Percentiles rank a stretch among this genome's conserved stretches.
phyloP scores from a whole-genome alignment of 1,140 invertebrate species.

The Drosophila obscura region DNA sequence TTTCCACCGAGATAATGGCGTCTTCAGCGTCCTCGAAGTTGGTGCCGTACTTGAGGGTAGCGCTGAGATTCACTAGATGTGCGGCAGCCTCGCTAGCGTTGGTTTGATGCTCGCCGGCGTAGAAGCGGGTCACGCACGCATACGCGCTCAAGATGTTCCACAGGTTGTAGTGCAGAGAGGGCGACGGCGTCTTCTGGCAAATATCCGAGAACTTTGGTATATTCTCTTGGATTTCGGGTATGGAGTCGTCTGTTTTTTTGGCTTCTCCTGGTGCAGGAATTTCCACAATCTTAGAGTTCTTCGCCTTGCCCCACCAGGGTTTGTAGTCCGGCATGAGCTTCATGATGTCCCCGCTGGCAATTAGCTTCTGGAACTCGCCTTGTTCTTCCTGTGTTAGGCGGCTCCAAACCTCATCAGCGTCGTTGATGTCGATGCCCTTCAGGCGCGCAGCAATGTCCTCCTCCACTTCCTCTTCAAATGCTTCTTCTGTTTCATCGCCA shows the following conservation, averaged over 20 bases:
- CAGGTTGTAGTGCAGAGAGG: conserved; percentile 88
- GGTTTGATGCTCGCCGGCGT: conserved; percentile 88
- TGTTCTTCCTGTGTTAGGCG: conserved; percentile 87
- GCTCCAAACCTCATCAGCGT: conserved; percentile 89
- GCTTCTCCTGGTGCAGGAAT: conserved; percentile 69
- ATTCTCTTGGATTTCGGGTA: conserved; percentile 60
- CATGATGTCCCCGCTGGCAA: conserved; percentile 86
- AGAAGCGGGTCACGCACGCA: conserved; percentile 87
- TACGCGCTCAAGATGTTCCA: conserved; percentile 89
- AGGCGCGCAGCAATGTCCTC: conserved; percentile 87
- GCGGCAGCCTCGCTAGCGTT: conserved; percentile 86
- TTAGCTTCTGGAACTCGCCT: conserved; percentile 88
- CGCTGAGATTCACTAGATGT: conserved; percentile 86
- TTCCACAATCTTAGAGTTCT: conserved; percentile 85
- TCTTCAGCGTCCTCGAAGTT: conserved; percentile 86
- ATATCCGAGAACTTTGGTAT: conserved; percentile 85
- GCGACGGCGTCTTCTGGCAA: conserved; percentile 86
- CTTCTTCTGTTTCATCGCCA: conserved; percentile 42
- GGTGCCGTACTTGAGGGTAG: conserved; percentile 86
- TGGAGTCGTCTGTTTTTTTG: conserved; percentile 3
- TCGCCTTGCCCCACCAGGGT: conserved; percentile 88
- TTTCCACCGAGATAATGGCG: conserved; percentile 87
- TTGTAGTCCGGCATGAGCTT: conserved; percentile 88
- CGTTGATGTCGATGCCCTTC: conserved; percentile 88
- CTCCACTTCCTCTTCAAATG: conserved; percentile 85